These are phyloP conservation scores for Motacilla tschutschensis DNA, from an alignment of 2,113 vertebrate species.

Conservation along the genomic window DNA sequence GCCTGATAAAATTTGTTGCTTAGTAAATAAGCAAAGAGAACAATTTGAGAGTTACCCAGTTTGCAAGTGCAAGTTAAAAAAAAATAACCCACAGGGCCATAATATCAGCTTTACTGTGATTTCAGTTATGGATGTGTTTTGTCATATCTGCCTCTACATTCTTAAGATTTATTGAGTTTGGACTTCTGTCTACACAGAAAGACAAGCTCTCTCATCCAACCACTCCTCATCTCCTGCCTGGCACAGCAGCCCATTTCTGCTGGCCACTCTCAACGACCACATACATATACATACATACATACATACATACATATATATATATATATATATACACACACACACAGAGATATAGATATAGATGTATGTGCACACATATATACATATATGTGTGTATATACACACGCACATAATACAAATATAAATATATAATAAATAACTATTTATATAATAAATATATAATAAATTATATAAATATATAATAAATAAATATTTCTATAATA, in stretches of 20 bases:
- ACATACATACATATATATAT: accelerated
- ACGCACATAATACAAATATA: too few species aligned
- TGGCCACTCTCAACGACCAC: not conserved
- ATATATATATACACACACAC: accelerated
- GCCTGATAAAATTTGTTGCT: not conserved
- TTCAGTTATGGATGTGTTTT: not conserved
- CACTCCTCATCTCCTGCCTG: not conserved
- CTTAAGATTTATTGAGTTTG: not conserved
- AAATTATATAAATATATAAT: accelerated
- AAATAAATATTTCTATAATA: too few species aligned
- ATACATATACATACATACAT: not conserved
- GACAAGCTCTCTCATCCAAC: not conserved
- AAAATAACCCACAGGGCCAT: not conserved
- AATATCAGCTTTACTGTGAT: not conserved
- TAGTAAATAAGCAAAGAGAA: not conserved
- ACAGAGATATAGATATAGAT: not conserved
- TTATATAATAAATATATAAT: too few species aligned
- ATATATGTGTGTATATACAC: accelerated
- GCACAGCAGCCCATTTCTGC: not conserved
- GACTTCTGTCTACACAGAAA: not conserved
- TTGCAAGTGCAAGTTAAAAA: not conserved
- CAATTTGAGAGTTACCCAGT: not conserved
- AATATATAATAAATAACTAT: too few species aligned
- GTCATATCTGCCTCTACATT: not conserved
- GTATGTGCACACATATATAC: too few species aligned